Percentiles rank a stretch among this genome's conserved stretches.
Evolutionary conservation across 2,888 invertebrate genomes (phyloP).

Genomic region (Drosophila siamana): DNA sequence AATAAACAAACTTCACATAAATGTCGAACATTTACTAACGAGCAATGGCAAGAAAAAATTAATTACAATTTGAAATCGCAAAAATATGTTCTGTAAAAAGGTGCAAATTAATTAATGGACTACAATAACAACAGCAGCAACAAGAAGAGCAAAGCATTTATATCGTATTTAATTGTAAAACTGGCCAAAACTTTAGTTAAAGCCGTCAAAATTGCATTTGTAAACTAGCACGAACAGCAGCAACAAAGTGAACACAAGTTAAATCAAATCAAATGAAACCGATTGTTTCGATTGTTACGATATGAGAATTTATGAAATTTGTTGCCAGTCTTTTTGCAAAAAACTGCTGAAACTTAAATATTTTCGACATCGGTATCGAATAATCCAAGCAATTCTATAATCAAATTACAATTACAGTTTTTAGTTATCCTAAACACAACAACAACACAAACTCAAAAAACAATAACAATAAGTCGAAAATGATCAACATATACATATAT

Average conservation of each 20-base stretch:
- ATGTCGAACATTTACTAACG: constrained; percentile 58
- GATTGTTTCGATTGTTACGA: constrained; percentile 11
- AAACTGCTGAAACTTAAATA: background rate
- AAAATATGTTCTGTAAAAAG: constrained; percentile 47
- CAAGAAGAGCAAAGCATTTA: constrained; percentile 61
- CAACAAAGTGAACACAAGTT: constrained; percentile 16
- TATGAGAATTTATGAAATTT: constrained; percentile 30
- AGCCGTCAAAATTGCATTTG: constrained; percentile 78
- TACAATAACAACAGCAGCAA: constrained; percentile 16
- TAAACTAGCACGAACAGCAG: constrained; percentile 58
- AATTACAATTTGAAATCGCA: constrained; percentile 38
- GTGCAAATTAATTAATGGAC: constrained; percentile 55
- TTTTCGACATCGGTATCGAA: constrained; percentile 22
- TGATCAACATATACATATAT: constrained; percentile 3
- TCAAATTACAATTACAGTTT: constrained; percentile 10
- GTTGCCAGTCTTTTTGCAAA: constrained; percentile 41
- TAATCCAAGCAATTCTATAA: constrained; percentile 31
- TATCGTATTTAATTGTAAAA: constrained; percentile 68
- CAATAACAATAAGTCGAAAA: background rate
- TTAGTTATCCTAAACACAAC: constrained; percentile 21
- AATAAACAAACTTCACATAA: constrained; percentile 45
- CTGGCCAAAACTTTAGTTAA: constrained; percentile 60
- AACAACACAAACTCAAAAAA: constrained; percentile 5
- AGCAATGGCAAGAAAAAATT: constrained; percentile 33
- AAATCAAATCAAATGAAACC: constrained; percentile 1